phyloP scores from a whole-genome alignment of 1,140 invertebrate species.

The Oreohelix idahoensis region DNA sequence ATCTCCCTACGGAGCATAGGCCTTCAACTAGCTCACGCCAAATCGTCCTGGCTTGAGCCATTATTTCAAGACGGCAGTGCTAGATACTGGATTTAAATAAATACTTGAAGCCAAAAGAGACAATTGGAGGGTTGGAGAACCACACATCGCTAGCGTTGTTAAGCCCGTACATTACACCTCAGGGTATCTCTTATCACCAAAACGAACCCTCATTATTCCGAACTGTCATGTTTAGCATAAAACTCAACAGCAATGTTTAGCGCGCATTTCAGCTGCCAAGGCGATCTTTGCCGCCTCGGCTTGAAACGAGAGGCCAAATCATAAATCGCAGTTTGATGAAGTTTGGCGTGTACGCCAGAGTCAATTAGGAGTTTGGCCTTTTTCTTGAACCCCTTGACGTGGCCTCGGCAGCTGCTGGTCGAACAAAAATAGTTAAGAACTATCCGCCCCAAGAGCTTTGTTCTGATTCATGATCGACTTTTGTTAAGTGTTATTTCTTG shows the following conservation, averaged over 20 bases:
- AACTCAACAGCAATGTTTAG: not conserved
- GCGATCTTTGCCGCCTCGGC: not conserved
- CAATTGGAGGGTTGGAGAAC: too few relatives aligned
- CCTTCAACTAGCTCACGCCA: too few relatives aligned
- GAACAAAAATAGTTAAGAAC: not conserved
- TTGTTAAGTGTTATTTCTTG: not conserved
- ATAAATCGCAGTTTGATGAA: slow-evolving; percentile 9
- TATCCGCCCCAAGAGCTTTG: not conserved
- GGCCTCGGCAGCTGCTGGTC: not conserved
- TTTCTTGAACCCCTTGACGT: not conserved
- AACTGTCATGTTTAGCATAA: not conserved
- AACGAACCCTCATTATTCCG: not conserved
- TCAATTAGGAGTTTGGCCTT: not conserved
- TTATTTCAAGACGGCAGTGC: too few relatives aligned
- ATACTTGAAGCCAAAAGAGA: too few relatives aligned
- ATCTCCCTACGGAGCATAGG: too few relatives aligned
- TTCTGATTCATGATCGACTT: not conserved
- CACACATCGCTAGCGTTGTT: too few relatives aligned
- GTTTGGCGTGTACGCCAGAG: slow-evolving; percentile 7
- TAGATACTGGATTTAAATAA: too few relatives aligned
- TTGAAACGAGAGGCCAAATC: not conserved
- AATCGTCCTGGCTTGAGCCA: too few relatives aligned
- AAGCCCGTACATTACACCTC: too few relatives aligned
- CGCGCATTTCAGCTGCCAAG: not conserved
- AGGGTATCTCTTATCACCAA: not conserved